These are phyloP conservation scores for Vanacampus margaritifer DNA, from an alignment of 2,113 vertebrate species.

Conservation along the genomic window DNA sequence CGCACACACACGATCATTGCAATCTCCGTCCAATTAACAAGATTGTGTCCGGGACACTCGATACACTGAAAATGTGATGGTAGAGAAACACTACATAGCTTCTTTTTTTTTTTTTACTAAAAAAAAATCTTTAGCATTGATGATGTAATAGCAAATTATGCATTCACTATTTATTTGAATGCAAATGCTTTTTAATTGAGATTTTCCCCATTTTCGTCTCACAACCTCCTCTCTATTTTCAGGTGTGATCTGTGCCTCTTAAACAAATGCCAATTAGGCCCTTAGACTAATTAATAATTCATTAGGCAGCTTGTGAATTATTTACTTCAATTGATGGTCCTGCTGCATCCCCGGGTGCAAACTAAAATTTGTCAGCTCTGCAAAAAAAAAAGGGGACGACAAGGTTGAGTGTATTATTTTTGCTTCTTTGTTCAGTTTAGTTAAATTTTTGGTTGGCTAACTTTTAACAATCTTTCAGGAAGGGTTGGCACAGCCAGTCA, in stretches of 20 bases:
- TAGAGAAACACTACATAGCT: not conserved
- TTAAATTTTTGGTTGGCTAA: not conserved
- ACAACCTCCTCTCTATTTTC: constrained; percentile 55
- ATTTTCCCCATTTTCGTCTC: not conserved
- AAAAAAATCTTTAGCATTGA: not conserved
- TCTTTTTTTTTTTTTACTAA: not conserved
- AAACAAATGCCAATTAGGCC: constrained; percentile 77
- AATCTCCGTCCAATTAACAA: constrained; percentile 37
- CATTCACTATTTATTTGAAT: not conserved
- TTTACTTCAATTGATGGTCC: constrained; percentile 93
- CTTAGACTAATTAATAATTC: constrained; percentile 89
- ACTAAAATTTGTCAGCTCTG: constrained; percentile 41
- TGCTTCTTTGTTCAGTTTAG: not conserved
- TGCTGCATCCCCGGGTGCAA: constrained; percentile 79
- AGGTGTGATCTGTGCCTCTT: constrained; percentile 58
- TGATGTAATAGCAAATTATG: not conserved
- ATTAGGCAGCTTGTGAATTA: constrained; percentile 84
- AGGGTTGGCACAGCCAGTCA: too few species aligned
- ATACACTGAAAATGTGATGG: constrained; percentile 28
- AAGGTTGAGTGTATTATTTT: constrained; percentile 46
- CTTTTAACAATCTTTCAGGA: too few species aligned
- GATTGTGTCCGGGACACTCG: constrained; percentile 36
- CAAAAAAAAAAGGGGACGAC: constrained; percentile 48
- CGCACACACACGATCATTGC: constrained; percentile 10
- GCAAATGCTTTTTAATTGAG: not conserved